Evolutionary conservation across 2,888 invertebrate genomes (phyloP), one percentile per base, ranked within the genome.

Genomic region (Xanthorhoe spadicearia): DNA sequence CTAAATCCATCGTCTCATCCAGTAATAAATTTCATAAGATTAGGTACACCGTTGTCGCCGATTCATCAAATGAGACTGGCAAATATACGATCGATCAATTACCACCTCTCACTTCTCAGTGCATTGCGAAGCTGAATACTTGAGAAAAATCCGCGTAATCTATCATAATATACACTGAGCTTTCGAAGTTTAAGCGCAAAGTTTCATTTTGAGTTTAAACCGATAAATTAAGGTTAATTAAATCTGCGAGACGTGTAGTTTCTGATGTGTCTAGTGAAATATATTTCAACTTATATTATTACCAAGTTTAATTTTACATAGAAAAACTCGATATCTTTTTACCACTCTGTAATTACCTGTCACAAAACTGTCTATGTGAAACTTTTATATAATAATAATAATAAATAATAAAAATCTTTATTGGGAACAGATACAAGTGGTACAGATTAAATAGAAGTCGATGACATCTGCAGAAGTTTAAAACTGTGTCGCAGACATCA

Each of bases 51-150:
- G 53, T 52, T 68, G 64, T 73, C 68, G 66, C 58, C 73, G 68
- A 73, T 73, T 73, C 68, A 73, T 73, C 73, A 73, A 71, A 51
- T 60, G 65, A 58, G 48, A 38, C 57, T 63, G 67, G 63, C 64
- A 61, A 71, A 71, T 65, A 66, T 68, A 61, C 63, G 61, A 73
- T 73, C 71, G 60, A 73, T 73, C 73, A 73, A 71, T 73, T 71
- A 73, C 64, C 9, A 50, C 52, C 49, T 13, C 67, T 56, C 9
- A 50, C 52, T 38, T 13, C 67, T 56, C 59, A 59, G 35, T 69
- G 54, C 53, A 62, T 51, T 64, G 62, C 56, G 59, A 71, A 68
- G 52, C 66, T 68, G 66, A 70, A 71, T 70, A 58, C 68, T 71
- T 66, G 61, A 61, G 61, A 66, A 69, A 72, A 68, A 63, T 64